Evolutionary conservation across 2,888 invertebrate species (phyloP), one percentile per base, ranked within the genome.

Genomic region (Linnaemya tessellans): DNA sequence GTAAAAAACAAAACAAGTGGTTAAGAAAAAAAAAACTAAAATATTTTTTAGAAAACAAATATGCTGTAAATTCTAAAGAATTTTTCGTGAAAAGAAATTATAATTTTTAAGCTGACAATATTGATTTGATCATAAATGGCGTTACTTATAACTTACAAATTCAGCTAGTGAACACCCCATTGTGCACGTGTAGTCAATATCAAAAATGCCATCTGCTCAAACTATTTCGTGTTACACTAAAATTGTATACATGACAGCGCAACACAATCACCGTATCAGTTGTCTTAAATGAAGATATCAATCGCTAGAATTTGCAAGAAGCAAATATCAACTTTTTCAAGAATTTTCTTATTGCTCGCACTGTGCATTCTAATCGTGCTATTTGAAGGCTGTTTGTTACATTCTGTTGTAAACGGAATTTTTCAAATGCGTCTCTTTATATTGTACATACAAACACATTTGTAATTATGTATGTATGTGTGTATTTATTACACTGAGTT

Each of bases 321-420:
- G 43, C 43, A 67, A 58, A 67, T 41, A 25, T 38, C 18, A 43
- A 43, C 4, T 51, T 46, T 15, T 18, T 11, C 38, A 38, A 18
- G 1, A 54, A 74, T 54, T 56, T 46, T 60, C 35, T 35, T 38
- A 38, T 68, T 5, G 30, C 30, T 30, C 30, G 30, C 30, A 41
- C 1, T 51, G n/a, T 46, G 38, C 38, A 1, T 38, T 15, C 18
- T 11, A 20, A 60, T 35, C 60, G 4, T 60, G 35, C 18, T 11
- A 65, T 68, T 64, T 73, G 43, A 38, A 46, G 51, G 25, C 13
- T 11, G 73, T 56, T 68, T 75, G 35, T 65, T 64, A 18, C 30
- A 60, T 80, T 80, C 70, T 18, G 4, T 62, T 73, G 41, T 68
- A 35, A 15, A 7, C 65, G 54, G 75, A 75, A 84, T 74, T 58